These are phyloP conservation scores for Pseudopipra pipra DNA, from an alignment of 2,113 vertebrate species.

Conservation along the genomic window DNA sequence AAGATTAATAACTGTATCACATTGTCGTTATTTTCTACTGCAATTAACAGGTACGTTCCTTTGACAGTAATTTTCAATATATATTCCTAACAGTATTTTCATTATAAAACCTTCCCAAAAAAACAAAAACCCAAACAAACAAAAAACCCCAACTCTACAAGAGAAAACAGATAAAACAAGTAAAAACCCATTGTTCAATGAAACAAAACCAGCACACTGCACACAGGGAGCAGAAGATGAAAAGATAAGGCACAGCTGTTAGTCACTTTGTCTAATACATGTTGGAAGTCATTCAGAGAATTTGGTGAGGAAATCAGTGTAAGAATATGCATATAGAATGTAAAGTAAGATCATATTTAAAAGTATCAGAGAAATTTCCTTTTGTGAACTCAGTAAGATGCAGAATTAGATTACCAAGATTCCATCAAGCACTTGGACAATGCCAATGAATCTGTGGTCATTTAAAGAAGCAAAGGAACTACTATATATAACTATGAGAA, in stretches of 20 bases:
- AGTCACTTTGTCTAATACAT: neutral
- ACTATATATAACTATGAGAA: neutral
- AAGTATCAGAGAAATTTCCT: neutral
- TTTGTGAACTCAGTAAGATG: neutral
- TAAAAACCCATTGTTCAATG: rapidly evolving
- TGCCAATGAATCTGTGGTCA: neutral
- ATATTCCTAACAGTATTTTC: neutral
- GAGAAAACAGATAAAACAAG: neutral
- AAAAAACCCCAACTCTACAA: neutral
- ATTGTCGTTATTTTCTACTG: neutral
- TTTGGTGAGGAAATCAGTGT: neutral
- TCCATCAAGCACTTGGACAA: neutral
- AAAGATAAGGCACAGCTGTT: neutral
- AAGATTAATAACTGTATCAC: neutral
- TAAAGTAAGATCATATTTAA: neutral
- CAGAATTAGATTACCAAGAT: neutral
- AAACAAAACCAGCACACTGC: neutral
- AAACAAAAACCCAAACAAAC: neutral
- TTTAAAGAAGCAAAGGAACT: neutral
- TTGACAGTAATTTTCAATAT: neutral
- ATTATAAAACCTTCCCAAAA: neutral
- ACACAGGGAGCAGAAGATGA: neutral
- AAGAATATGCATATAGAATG: neutral
- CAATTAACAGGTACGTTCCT: neutral
- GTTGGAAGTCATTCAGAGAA: neutral